These are phyloP conservation scores for Stegana nigrithorax DNA, from an alignment of 2,888 invertebrate genomes.

Conservation along the genomic window DNA sequence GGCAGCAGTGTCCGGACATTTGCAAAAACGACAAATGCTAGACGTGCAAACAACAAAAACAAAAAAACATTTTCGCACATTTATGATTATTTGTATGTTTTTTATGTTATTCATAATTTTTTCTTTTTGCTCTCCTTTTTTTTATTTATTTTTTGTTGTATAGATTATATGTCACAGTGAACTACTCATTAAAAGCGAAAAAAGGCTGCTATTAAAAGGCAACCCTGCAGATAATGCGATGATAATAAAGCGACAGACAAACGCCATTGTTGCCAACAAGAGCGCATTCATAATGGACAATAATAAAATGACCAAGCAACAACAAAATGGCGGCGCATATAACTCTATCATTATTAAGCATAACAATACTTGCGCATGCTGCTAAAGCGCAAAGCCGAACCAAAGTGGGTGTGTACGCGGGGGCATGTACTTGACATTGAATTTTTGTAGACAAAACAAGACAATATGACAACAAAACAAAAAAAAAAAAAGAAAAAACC, in stretches of 20 bases:
- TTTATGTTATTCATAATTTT: not conserved
- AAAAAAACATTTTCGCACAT: no score
- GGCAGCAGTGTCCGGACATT: no score
- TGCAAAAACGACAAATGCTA: no score
- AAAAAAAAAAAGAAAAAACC: not conserved
- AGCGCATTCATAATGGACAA: no score
- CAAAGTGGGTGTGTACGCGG: not conserved
- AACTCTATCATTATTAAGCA: not conserved
- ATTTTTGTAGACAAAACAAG: not conserved
- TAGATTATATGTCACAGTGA: no score
- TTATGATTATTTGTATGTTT: not conserved
- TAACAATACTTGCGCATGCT: not conserved
- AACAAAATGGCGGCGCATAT: conserved; percentile 2
- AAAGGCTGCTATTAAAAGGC: conserved; percentile 2
- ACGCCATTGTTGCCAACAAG: not conserved
- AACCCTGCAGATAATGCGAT: no score
- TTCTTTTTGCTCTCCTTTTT: not conserved
- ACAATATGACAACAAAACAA: not conserved
- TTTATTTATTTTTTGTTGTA: no score
- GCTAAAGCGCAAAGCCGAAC: not conserved
- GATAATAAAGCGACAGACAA: not conserved
- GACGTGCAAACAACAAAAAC: no score
- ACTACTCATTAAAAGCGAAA: conserved; percentile 17
- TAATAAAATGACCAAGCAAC: not conserved
- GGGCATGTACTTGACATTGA: not conserved